Percentiles rank a stretch among this genome's conserved stretches.
Evolutionary conservation across 2,888 invertebrate species (phyloP).

Genomic region (Saturnia pavonia): DNA sequence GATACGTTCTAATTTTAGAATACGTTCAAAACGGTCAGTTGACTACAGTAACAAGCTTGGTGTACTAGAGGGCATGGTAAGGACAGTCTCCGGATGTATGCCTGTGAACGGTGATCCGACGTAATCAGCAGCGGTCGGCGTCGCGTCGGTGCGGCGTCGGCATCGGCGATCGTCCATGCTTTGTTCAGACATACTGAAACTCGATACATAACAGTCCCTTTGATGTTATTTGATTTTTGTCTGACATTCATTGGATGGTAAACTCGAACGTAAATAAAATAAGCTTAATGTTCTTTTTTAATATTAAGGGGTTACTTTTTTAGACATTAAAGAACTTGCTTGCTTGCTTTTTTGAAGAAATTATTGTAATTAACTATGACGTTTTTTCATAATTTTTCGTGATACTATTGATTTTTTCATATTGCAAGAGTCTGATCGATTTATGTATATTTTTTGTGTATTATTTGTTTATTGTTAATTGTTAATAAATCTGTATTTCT

Average conservation of each 20-base stretch:
- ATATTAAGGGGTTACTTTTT: slow-evolving; percentile 28
- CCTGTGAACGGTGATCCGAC: slow-evolving; percentile 43
- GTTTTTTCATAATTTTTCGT: not conserved
- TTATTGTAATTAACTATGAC: not conserved
- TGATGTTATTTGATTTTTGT: slow-evolving; percentile 58
- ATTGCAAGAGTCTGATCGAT: not conserved
- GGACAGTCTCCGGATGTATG: slow-evolving; percentile 54
- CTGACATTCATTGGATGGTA: slow-evolving; percentile 50
- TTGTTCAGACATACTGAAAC: slow-evolving; percentile 44
- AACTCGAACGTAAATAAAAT: slow-evolving; percentile 42
- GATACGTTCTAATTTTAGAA: slow-evolving; percentile 1
- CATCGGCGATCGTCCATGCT: slow-evolving; percentile 21
- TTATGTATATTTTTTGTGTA: no score
- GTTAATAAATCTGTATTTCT: no score
- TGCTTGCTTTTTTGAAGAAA: not conserved
- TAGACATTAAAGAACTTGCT: not conserved
- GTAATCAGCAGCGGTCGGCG: slow-evolving; percentile 39
- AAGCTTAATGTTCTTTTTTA: slow-evolving; percentile 39
- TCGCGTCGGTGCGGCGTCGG: not conserved
- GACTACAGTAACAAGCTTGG: slow-evolving; percentile 14
- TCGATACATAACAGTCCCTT: slow-evolving; percentile 58
- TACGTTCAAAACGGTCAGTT: slow-evolving; percentile 14
- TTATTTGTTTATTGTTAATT: no score
- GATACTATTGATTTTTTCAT: not conserved
- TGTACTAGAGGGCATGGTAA: slow-evolving; percentile 37